Conservation (phyloP, 2,888 invertebrate genomes). For the Tortricodes alternella region DNA sequence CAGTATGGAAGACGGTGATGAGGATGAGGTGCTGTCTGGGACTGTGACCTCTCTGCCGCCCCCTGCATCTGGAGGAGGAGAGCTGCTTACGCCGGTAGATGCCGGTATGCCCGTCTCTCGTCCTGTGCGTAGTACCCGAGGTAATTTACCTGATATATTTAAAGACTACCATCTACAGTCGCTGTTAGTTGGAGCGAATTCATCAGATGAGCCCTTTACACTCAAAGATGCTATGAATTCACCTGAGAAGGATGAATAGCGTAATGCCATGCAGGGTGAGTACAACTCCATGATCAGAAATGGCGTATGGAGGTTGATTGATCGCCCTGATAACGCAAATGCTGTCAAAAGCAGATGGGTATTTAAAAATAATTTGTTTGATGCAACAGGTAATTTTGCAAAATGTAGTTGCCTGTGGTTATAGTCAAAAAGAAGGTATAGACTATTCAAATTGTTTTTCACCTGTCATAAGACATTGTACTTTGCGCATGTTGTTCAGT, state of each 20-base stretch:
- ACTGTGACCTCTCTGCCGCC: neutral
- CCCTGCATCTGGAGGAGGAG: neutral
- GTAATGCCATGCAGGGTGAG: neutral
- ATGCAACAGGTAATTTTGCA: neutral
- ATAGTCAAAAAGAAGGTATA: slow-evolving; percentile 2
- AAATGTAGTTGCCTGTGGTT: slow-evolving; percentile 9
- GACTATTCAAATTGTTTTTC: slow-evolving; percentile 9
- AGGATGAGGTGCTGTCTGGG: neutral
- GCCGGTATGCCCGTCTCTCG: neutral
- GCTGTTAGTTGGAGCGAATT: neutral
- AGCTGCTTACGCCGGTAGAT: neutral
- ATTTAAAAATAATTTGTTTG: neutral
- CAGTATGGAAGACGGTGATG: neutral
- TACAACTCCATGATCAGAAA: slow-evolving; percentile 6
- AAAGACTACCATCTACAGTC: neutral
- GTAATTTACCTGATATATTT: neutral
- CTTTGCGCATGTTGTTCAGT: slow-evolving; percentile 5
- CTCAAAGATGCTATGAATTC: neutral
- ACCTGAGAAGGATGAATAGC: neutral
- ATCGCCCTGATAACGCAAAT: neutral
- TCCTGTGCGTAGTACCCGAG: neutral
- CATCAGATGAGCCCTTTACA: neutral
- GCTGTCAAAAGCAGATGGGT: slow-evolving; percentile 1
- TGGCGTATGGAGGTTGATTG: neutral
- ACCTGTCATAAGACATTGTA: neutral